Evolutionary conservation across 1,140 invertebrate genomes (phyloP), one percentile per base, ranked within the genome.

Genomic region (Drosophila ogumai): DNA sequence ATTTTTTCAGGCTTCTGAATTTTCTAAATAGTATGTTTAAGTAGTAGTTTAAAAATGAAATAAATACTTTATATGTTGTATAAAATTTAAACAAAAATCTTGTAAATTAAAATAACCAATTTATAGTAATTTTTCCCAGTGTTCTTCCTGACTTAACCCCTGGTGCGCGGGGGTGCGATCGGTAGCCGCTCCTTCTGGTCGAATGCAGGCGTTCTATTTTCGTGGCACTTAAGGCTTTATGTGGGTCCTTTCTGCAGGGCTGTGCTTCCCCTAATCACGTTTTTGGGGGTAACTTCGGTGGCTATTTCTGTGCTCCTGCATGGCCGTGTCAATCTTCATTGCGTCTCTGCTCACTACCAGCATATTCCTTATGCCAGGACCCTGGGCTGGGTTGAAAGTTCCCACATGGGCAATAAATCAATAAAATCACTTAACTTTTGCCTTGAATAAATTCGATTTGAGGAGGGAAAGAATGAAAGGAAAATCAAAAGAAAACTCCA

Each of bases 121-220:
- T 4, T n/a, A 46, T 46, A 17, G 0, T 17, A 1, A 3, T 54
- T 57, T 34, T 6, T 65, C 12, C 4, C 3, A 64, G 60, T 64
- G 60, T 22, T 0, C 7, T 10, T 12, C 19, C 1, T 41, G 41
- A 61, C n/a, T 47, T 60, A 58, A 32, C 47, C 64, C 54, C 63
- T 56, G 17, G 61, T 36, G 52, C 57, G 65, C 41, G 75, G 75
- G 75, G 75, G 75, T 78, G 41, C 25, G 40, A 64, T 63, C 58
- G 50, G 75, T 79, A 79, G 75, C 75, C 69, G 75, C 75, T 72
- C 49, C 57, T 76, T 76, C 75, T 87, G 82, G 76, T 54, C 75
- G 60, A 43, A 87, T 87, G 82, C 84, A 60, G 82, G 82, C 66
- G 65, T 56, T 67, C 81, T 86, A 87, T 86, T 86, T 86, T 58